These are phyloP conservation scores for Psilopogon haemacephalus DNA, from an alignment of 2,113 vertebrate species.

Conservation along the genomic window DNA sequence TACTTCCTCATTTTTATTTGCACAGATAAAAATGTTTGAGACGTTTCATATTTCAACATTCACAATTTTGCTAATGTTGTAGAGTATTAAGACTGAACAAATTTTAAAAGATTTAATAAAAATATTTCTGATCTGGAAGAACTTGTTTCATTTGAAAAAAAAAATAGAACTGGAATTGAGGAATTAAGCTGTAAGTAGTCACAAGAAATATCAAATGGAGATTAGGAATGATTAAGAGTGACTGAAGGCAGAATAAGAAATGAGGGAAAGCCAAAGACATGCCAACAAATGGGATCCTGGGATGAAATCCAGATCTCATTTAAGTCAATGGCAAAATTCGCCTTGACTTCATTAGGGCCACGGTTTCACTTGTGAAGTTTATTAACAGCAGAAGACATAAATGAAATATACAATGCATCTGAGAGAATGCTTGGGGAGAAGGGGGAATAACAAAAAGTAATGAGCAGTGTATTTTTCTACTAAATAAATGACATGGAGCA, in stretches of 20 bases:
- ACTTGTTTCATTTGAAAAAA: neutral
- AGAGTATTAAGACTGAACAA: neutral
- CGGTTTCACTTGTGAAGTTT: neutral
- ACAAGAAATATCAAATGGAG: neutral
- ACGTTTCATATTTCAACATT: neutral
- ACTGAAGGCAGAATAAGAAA: slow-evolving; percentile 30
- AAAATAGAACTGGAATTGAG: neutral
- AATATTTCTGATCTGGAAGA: neutral
- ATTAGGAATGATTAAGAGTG: neutral
- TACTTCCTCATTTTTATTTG: neutral
- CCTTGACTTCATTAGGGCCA: neutral
- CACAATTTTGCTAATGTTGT: neutral
- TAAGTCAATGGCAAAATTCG: slow-evolving; percentile 24
- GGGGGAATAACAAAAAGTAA: neutral
- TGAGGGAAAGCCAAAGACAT: neutral
- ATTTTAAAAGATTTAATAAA: slow-evolving; percentile 11
- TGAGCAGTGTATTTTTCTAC: neutral
- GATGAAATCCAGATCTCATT: slow-evolving; percentile 2
- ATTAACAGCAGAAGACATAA: neutral
- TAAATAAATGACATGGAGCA: neutral
- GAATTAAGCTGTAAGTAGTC: neutral
- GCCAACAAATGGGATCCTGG: slow-evolving; percentile 13
- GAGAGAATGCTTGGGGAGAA: neutral
- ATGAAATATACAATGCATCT: neutral
- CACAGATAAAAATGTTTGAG: neutral